Conservation (phyloP, 1,140 invertebrate species). For the Drosophila suzukii region DNA sequence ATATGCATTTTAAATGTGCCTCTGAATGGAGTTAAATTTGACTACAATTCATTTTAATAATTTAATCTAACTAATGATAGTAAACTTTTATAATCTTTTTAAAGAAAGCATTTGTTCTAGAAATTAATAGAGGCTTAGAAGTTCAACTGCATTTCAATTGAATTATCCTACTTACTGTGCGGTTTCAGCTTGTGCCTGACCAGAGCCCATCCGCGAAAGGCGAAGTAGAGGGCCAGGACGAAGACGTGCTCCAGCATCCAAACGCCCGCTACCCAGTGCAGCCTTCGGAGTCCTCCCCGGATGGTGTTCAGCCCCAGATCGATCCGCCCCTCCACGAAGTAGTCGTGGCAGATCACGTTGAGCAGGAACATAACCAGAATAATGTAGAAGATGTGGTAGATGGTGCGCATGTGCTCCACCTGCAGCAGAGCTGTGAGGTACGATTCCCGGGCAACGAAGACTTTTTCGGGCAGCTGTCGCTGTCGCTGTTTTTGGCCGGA, state of each 20-base stretch:
- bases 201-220: conserved; percentile 84
- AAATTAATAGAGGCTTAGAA: not conserved
- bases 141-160: not conserved
- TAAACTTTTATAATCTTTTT: no score
- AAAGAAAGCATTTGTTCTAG: no score
- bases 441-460: conserved; percentile 89
- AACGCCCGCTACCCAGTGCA: conserved; percentile 84
- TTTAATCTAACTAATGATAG: not conserved
- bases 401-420: conserved; percentile 91
- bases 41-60: not conserved
- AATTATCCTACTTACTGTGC: conserved; percentile 44
- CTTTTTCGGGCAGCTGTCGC: conserved; percentile 86
- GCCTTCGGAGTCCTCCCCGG: conserved; percentile 84
- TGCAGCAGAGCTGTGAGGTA: conserved; percentile 91
- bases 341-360: conserved; percentile 90
- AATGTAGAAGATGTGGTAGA: conserved; percentile 94
- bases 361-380: conserved; percentile 91
- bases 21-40: not conserved
- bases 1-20: no score
- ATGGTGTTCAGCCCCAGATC: conserved; percentile 85
- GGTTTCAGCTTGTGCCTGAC: conserved; percentile 63
- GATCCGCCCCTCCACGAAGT: conserved; percentile 88
- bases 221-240: conserved; percentile 85
- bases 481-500: conserved; percentile 19
- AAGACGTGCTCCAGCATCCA: conserved; percentile 85